Percentiles rank a stretch among this genome's conserved stretches.
These are phyloP conservation scores for Tetranychus piercei DNA, from an alignment of 2,888 invertebrate species.

Conservation along the genomic window DNA sequence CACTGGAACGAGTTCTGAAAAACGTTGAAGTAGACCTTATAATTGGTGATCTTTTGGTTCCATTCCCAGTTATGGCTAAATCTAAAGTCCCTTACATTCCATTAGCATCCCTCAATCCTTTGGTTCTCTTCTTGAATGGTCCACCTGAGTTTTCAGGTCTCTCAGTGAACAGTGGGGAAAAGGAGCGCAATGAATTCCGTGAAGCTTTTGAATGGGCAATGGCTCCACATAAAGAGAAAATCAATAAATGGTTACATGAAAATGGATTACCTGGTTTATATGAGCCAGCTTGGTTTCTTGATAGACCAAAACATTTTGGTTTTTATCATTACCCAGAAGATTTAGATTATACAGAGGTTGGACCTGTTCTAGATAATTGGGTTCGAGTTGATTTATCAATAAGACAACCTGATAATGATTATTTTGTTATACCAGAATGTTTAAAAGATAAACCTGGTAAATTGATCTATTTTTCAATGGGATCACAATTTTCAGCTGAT, in stretches of 20 bases:
- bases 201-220: neutral
- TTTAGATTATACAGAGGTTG: neutral
- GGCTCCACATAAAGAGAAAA: neutral
- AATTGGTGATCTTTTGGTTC: neutral
- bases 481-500: constrained; percentile 11
- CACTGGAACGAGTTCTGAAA: neutral
- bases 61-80: neutral
- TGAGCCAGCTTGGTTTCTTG: neutral
- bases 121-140: neutral
- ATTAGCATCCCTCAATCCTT: neutral
- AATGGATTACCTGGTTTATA: neutral
- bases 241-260: constrained; percentile 1
- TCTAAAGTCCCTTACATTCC: neutral
- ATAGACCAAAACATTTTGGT: constrained; percentile 3
- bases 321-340: constrained; percentile 8
- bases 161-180: neutral
- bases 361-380: neutral
- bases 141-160: constrained; percentile 2
- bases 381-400: constrained; percentile 5
- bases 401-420: neutral
- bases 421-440: neutral
- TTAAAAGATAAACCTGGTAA: constrained; percentile 11
- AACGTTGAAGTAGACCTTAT: neutral
- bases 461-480: constrained; percentile 17
- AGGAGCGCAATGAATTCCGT: neutral